Evolutionary conservation across 2,888 invertebrate species (phyloP), one percentile per base, ranked within the genome.

Genomic region (Dryobota labecula): DNA sequence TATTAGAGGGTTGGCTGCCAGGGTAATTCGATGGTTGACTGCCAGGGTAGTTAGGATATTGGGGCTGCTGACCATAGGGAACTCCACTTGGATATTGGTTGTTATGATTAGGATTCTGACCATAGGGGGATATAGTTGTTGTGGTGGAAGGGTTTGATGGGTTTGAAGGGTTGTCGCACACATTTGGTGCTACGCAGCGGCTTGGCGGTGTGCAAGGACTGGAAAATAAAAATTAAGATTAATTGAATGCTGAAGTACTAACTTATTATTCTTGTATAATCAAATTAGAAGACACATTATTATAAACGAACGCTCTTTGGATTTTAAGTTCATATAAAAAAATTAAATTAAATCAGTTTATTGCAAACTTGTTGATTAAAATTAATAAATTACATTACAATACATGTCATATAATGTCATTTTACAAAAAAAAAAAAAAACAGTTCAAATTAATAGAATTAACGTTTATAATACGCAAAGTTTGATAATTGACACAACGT

Each of bases 171-270:
- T 70, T 66, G 47, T 57, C 86, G 76, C 96, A 96, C 2, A 88
- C 88, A 73, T 95, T 91, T 0, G 93, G 93, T 27, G 92, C 88
- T 24, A 93, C 76, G 67, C 94, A 93, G 60, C 88, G 91, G 1
- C 94, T 95, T 30, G 87, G 86, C 8, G 89, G 86, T 79, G 94
- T 92, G 84, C 97, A 97, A 3, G 91, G 91, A 73, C 97, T 96
- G 76, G 89, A 89, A 88, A 36, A 73, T 5, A 24, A 11, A 11
- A 11, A 36, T n/a, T 7, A n/a, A 45, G 6, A 36, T 43, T 24
- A 65, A 15, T 27, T 20, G 2, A 20, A 43, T 41, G 7, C 24
- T 9, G 18, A 38, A 38, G 38, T 58, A 38, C 24, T 0, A 24
- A n/a, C 15, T 57, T 41, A 20, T 27, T 36, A 1, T 2, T 33